Conservation (phyloP, 2,113 vertebrate genomes). For the Okapia johnstoni region DNA sequence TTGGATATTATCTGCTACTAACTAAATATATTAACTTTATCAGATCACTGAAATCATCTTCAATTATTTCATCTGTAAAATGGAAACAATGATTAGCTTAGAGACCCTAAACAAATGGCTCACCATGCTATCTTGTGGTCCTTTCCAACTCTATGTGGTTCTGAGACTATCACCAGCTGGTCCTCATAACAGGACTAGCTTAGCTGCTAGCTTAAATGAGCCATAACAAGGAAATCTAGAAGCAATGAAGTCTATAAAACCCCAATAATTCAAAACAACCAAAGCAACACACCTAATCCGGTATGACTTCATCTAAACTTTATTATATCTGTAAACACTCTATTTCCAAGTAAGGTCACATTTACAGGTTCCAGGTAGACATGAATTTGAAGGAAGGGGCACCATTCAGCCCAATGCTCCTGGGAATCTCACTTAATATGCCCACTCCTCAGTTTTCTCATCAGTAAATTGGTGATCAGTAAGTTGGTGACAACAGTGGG, state of each 20-base stretch:
- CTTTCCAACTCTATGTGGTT: background rate
- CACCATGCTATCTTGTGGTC: background rate
- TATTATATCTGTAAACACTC: background rate
- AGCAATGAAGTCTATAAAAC: background rate
- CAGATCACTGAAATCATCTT: background rate
- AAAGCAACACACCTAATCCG: background rate
- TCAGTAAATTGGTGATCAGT: background rate
- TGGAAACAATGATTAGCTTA: background rate
- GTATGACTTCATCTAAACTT: background rate
- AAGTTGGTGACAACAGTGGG: background rate
- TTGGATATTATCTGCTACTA: background rate
- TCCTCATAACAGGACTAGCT: background rate
- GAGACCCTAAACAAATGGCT: background rate
- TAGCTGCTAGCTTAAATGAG: background rate
- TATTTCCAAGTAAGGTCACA: conserved; percentile 27
- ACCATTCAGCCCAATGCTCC: background rate
- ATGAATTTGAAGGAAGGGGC: background rate
- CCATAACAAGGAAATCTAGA: background rate
- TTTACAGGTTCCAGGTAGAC: background rate
- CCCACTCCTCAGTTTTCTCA: background rate
- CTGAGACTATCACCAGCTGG: background rate
- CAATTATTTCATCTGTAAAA: conserved; percentile 1
- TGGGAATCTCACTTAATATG: background rate
- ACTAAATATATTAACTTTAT: background rate
- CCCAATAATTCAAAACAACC: background rate